Evolutionary conservation across 2,888 invertebrate species (phyloP), one percentile per base, ranked within the genome.

Genomic region (Lasioglossum oenotherae): DNA sequence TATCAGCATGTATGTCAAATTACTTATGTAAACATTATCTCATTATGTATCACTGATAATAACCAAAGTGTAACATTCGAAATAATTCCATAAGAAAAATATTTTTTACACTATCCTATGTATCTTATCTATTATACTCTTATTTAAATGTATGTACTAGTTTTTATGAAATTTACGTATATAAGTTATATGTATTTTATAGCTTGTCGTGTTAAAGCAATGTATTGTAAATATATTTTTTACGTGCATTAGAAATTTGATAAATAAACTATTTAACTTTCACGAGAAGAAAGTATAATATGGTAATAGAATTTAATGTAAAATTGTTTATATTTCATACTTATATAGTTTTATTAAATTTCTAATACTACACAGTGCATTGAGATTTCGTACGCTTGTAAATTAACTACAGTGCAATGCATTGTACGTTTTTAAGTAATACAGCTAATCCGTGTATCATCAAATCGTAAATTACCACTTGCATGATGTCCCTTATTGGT

Each of bases 351-450:
- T 90, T 90, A 87, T 90, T 90, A 74, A 78, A 84, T 87, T 44
- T 89, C 74, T 87, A 90, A 87, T 88, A 86, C 88, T 90, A 90
- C 86, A 89, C 85, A 89, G 78, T 82, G 80, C 78, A 74, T 71
- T 57, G 80, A 23, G 38, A 74, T 73, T 57, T 35, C 71, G 69
- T 72, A 23, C 69, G 57, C 79, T 69, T 49, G 76, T 84, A 81
- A 84, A 84, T 81, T 79, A 76, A 83, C 87, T 88, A 78, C 80
- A 89, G 73, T 87, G 64, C 75, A 85, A 81, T 77, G 82, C 19
- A 79, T 84, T 85, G 81, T 75, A 86, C 60, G 44, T 69, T 76
- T 87, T 76, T 41, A 81, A 79, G 83, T 74, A 84, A 84, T 79
- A 78, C 74, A 73, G 8, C 60, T 74, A 73, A 85, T 80, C 12